phyloP scores from a whole-genome alignment of 2,797 vertebrate genomes.

The Atherinosoma microstoma region DNA sequence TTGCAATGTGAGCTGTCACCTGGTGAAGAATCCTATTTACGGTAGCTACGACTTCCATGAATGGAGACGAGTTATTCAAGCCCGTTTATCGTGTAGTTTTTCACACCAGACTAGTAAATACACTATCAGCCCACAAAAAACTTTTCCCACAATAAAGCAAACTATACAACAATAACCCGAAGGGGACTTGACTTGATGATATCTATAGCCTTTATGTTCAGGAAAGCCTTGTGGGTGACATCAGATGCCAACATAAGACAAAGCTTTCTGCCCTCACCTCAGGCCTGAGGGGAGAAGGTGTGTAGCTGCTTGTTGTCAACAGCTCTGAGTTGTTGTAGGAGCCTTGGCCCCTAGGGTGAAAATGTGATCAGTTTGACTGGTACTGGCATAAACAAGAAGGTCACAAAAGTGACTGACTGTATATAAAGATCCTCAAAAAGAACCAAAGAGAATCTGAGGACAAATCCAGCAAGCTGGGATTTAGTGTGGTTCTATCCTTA shows the following conservation, averaged over 20 bases:
- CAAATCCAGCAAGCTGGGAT: slow-evolving; percentile 16
- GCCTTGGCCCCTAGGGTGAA: slow-evolving; percentile 41
- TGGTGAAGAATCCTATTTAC: slow-evolving; percentile 9
- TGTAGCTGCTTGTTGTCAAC: slow-evolving; percentile 26
- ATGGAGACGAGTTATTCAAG: slow-evolving; percentile 35
- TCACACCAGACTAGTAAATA: slow-evolving; percentile 48
- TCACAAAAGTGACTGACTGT: slow-evolving; percentile 40
- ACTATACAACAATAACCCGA: slow-evolving; percentile 23
- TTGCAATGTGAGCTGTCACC: slow-evolving; percentile 15
- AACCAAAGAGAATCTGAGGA: not conserved
- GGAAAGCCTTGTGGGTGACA: slow-evolving; percentile 61
- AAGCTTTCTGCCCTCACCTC: slow-evolving; percentile 21
- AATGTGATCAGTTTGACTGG: slow-evolving; percentile 59
- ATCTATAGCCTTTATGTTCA: slow-evolving; percentile 53
- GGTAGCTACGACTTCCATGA: not conserved
- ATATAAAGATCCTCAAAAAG: slow-evolving; percentile 14
- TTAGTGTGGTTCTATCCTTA: slow-evolving; percentile 48
- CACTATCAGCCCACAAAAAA: slow-evolving; percentile 43
- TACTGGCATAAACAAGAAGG: slow-evolving; percentile 46
- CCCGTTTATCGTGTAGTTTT: slow-evolving; percentile 38
- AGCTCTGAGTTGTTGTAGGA: slow-evolving; percentile 30
- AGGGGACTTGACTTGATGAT: slow-evolving; percentile 25
- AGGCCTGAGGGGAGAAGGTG: slow-evolving; percentile 21
- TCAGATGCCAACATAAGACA: slow-evolving; percentile 56
- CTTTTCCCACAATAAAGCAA: slow-evolving; percentile 42